Conservation (phyloP, 37 sponge, comb jelly and placozoan species). For the Geodia barretti region DNA sequence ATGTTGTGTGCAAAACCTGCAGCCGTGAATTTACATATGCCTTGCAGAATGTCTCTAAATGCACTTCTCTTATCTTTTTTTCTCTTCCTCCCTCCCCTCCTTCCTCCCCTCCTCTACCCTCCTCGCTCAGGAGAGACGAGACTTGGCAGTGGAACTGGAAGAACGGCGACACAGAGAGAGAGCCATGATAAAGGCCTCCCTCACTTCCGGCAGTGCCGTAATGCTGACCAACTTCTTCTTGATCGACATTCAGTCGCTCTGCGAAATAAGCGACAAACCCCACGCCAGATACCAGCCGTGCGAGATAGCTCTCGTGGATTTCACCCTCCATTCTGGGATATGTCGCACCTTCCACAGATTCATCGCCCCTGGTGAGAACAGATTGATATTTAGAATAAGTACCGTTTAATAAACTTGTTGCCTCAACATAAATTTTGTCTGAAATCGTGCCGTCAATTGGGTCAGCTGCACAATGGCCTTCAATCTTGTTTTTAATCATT, state of each 20-base stretch:
- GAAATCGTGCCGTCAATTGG: too few species aligned
- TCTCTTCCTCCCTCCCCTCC: too few species aligned
- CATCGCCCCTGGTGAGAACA: slow-evolving; percentile 73
- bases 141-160: slow-evolving; percentile 23
- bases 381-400: too few species aligned
- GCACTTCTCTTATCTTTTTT: too few species aligned
- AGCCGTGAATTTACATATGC: too few species aligned
- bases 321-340: slow-evolving; percentile 54
- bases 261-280: slow-evolving; percentile 38
- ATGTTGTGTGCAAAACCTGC: too few species aligned
- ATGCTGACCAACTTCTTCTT: slow-evolving; percentile 60
- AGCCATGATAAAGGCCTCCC: not conserved
- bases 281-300: slow-evolving; percentile 51
- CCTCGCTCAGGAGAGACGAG: not conserved
- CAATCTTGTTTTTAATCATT: too few species aligned
- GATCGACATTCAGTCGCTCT: slow-evolving; percentile 73
- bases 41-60: too few species aligned
- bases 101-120: too few species aligned
- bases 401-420: too few species aligned
- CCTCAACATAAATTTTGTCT: too few species aligned
- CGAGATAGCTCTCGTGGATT: slow-evolving; percentile 73
- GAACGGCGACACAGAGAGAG: slow-evolving; percentile 28
- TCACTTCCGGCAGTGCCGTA: slow-evolving; percentile 21
- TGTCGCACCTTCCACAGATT: slow-evolving; percentile 45
- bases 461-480: too few species aligned